Conservation (phyloP, 2,888 invertebrate species). For the Sphaerophoria rueppellii region DNA sequence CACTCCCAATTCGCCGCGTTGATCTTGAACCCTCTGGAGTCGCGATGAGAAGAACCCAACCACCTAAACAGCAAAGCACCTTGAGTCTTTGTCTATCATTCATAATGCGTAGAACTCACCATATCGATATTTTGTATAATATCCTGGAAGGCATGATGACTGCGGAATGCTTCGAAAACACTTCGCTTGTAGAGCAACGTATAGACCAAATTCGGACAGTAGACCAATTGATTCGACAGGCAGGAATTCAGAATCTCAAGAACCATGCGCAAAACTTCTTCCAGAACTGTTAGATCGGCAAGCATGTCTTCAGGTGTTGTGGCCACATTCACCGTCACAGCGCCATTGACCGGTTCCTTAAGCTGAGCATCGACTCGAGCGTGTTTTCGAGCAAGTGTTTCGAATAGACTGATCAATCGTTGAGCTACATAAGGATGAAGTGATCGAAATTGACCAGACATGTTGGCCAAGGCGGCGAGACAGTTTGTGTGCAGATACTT, state of each 20-base stretch:
- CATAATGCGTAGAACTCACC: constrained; percentile 83
- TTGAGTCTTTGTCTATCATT: background rate
- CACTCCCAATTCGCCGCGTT: constrained; percentile 90
- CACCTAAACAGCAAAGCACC: constrained; percentile 81
- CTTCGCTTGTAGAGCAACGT: constrained; percentile 96
- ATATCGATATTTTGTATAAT: constrained; percentile 97
- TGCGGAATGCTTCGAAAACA: constrained; percentile 92
- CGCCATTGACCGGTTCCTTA: constrained; percentile 82
- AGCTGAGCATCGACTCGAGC: constrained; percentile 86
- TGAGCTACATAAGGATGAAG: constrained; percentile 98
- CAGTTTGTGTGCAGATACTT: constrained; percentile 99
- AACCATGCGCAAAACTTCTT: constrained; percentile 98
- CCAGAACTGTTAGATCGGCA: constrained; percentile 95
- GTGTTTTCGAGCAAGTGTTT: constrained; percentile 94
- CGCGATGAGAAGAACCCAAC: constrained; percentile 86
- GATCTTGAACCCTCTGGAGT: constrained; percentile 85
- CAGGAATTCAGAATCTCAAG: constrained; percentile 98
- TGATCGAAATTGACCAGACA: constrained; percentile 96
- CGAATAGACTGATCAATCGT: constrained; percentile 94
- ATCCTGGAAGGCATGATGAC: constrained; percentile 95
- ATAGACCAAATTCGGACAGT: constrained; percentile 96
- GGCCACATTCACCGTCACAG: constrained; percentile 79
- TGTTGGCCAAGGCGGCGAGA: constrained; percentile 98
- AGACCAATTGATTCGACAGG: constrained; percentile 92
- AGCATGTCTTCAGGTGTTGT: constrained; percentile 83